These are phyloP conservation scores for Chromobotia macracanthus DNA, from an alignment of 2,797 vertebrate species.

Conservation along the genomic window DNA sequence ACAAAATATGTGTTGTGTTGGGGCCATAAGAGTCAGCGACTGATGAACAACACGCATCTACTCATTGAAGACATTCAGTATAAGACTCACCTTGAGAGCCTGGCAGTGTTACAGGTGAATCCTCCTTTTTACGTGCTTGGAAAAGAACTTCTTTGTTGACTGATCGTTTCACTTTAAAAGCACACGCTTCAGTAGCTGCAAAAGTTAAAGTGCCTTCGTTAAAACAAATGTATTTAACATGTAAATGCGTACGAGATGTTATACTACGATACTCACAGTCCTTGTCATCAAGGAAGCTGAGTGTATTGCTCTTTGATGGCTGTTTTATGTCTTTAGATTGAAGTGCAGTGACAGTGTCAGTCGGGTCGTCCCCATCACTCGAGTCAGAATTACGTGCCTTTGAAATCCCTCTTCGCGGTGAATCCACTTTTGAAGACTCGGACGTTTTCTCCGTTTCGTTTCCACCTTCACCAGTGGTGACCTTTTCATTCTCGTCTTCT, in stretches of 20 bases:
- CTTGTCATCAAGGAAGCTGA: constrained; percentile 77
- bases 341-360: neutral
- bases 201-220: neutral
- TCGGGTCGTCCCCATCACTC: constrained; percentile 47
- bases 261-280: constrained; percentile 66
- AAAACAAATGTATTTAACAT: neutral
- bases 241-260: neutral
- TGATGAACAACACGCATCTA: neutral
- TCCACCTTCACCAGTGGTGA: constrained; percentile 13
- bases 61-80: neutral
- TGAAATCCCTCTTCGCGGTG: constrained; percentile 68
- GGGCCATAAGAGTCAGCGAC: neutral
- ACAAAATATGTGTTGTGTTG: neutral
- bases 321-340: constrained; percentile 37
- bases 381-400: constrained; percentile 59
- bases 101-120: constrained; percentile 44
- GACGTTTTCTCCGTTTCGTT: neutral
- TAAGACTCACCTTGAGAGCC: constrained; percentile 59
- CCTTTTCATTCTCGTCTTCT: constrained; percentile 65
- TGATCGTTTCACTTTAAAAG: constrained; percentile 82
- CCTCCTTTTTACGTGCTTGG: constrained; percentile 75
- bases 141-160: constrained; percentile 82
- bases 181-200: constrained; percentile 66
- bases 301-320: constrained; percentile 37
- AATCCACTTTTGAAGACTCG: constrained; percentile 52